phyloP scores from a whole-genome alignment of 2,113 vertebrate species.

The Aldabrachelys gigantea region DNA sequence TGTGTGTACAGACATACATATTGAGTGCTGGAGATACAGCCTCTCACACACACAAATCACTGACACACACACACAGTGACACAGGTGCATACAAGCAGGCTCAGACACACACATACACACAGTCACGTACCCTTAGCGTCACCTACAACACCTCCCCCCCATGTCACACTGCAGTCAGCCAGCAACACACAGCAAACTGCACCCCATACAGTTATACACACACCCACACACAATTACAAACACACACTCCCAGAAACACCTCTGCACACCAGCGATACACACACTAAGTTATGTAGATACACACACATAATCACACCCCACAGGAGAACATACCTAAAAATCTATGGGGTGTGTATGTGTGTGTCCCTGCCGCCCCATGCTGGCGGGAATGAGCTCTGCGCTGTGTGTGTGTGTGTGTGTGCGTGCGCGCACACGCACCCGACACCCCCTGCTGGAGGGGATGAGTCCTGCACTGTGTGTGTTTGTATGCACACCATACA shows the following conservation, averaged over 20 bases:
- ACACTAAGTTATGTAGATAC: neutral
- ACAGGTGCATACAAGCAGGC: neutral
- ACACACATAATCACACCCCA: too few relatives aligned
- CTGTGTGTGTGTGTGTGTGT: too few relatives aligned
- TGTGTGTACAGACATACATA: neutral
- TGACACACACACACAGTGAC: too few relatives aligned
- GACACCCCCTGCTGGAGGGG: too few relatives aligned
- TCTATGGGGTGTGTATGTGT: too few relatives aligned
- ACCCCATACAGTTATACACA: neutral
- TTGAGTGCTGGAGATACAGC: too few relatives aligned
- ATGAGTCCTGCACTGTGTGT: neutral
- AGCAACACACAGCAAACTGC: neutral
- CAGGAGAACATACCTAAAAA: too few relatives aligned
- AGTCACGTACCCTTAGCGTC: neutral
- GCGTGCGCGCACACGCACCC: too few relatives aligned
- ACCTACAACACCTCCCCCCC: neutral
- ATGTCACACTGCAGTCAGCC: neutral
- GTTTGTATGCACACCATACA: neutral
- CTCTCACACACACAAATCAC: too few relatives aligned
- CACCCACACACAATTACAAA: neutral
- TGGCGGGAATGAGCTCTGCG: neutral
- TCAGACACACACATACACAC: neutral
- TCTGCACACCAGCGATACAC: neutral
- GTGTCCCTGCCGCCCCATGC: too few relatives aligned
- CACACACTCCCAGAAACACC: neutral